Conservation (phyloP, 2,797 vertebrate species). For the Meda fulgida region DNA sequence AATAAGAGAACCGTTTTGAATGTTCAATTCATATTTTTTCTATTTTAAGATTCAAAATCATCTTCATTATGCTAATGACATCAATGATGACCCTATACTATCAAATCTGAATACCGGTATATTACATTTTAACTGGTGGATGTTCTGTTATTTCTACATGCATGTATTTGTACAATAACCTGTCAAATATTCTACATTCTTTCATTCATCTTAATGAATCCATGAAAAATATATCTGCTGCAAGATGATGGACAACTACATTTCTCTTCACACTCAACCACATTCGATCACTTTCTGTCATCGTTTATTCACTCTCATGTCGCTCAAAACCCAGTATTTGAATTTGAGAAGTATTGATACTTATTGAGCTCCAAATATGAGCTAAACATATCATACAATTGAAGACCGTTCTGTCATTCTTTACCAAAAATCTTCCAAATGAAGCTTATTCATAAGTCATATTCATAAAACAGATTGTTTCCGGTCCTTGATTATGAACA, state of each 20-base stretch:
- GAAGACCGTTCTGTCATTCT: not conserved
- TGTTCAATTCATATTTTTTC: not conserved
- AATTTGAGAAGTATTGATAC: slow-evolving; percentile 10
- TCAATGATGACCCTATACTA: not conserved
- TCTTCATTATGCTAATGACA: not conserved
- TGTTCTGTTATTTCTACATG: slow-evolving; percentile 21
- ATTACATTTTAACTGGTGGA: not conserved
- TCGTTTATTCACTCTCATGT: not conserved
- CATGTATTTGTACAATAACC: slow-evolving; percentile 44
- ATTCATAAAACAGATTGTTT: not conserved
- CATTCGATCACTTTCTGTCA: slow-evolving; percentile 41
- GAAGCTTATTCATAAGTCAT: not conserved
- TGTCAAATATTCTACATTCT: slow-evolving; percentile 49
- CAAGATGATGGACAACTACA: slow-evolving; percentile 50
- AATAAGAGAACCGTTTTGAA: not conserved
- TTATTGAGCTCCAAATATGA: not conserved
- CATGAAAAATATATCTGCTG: slow-evolving; percentile 60
- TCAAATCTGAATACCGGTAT: not conserved
- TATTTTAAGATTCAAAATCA: slow-evolving; percentile 14
- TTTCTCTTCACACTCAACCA: slow-evolving; percentile 47
- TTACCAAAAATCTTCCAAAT: not conserved
- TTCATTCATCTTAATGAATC: slow-evolving; percentile 44
- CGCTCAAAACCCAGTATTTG: not conserved
- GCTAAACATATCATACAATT: not conserved
- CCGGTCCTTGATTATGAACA: not conserved